These are phyloP conservation scores for Forbesichthys agassizii DNA, from an alignment of 2,113 vertebrate genomes.

Conservation along the genomic window DNA sequence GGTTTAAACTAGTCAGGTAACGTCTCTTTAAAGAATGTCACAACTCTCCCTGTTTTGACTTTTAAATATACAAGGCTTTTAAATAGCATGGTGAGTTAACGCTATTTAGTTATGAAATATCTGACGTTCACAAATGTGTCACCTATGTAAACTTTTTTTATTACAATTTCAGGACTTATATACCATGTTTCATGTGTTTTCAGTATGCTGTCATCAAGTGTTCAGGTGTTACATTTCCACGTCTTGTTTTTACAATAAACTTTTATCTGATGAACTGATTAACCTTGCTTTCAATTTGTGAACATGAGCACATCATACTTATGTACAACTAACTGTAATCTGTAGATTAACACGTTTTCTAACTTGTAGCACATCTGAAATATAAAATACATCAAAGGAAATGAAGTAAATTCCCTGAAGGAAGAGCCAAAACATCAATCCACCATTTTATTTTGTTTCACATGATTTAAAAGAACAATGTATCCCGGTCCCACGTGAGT, in stretches of 20 bases:
- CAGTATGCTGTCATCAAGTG: neutral
- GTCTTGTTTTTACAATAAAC: neutral
- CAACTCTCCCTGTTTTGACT: no score
- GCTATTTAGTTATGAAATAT: neutral
- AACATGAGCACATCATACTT: neutral
- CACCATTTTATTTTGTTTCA: conserved; percentile 65
- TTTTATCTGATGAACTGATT: neutral
- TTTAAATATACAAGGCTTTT: neutral
- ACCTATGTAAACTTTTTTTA: neutral
- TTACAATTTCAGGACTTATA: neutral
- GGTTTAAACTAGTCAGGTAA: no score
- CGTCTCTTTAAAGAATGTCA: no score
- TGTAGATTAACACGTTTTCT: no score
- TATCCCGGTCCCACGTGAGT: conserved; percentile 50
- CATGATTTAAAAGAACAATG: conserved; percentile 38
- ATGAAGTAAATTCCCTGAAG: neutral
- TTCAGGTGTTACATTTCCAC: neutral
- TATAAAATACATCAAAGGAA: neutral
- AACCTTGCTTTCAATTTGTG: neutral
- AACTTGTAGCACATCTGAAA: neutral
- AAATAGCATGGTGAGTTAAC: neutral
- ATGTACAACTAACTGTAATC: neutral
- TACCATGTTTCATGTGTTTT: neutral
- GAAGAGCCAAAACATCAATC: conserved; percentile 26
- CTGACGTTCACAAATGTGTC: neutral